A percentile compares a stretch with the other conserved stretches of the same genome.
These are phyloP conservation scores for Philotrypesis tridentata DNA, from an alignment of 1,140 invertebrate species.

Conservation along the genomic window DNA sequence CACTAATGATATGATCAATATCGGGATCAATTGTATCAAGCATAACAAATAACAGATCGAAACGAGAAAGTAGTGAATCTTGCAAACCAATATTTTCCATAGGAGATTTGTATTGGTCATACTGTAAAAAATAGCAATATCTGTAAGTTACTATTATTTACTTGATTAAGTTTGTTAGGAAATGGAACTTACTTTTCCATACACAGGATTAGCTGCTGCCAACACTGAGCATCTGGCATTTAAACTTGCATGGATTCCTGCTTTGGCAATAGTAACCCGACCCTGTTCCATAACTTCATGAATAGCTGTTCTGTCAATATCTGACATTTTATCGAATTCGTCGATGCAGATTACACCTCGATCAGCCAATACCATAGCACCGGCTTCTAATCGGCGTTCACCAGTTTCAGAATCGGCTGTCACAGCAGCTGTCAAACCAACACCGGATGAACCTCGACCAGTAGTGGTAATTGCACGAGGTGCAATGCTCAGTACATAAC, in stretches of 20 bases:
- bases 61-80: slow-evolving; percentile 98
- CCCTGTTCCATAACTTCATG: slow-evolving; percentile 99
- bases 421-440: slow-evolving; percentile 98
- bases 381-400: slow-evolving; percentile 93
- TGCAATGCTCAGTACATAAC: slow-evolving; percentile 95
- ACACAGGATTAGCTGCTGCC: slow-evolving; percentile 99
- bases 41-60: slow-evolving; percentile 98
- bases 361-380: slow-evolving; percentile 99
- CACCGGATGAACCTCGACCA: slow-evolving; percentile 95
- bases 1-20: slow-evolving; percentile 92
- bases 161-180: slow-evolving; percentile 8
- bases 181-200: slow-evolving; percentile 85
- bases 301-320: slow-evolving; percentile 98
- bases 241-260: slow-evolving; percentile 97
- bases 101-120: slow-evolving; percentile 98
- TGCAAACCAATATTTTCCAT: slow-evolving; percentile 99
- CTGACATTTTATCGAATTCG: slow-evolving; percentile 99
- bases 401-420: slow-evolving; percentile 96
- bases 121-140: slow-evolving; percentile 76
- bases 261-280: slow-evolving; percentile 98
- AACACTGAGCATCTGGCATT: slow-evolving; percentile 98
- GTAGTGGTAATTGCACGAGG: slow-evolving; percentile 97
- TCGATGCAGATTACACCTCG: slow-evolving; percentile 99
- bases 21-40: slow-evolving; percentile 94
- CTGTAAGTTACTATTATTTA: neutral